Base-by-base conservation (phyloP, 2,797 vertebrate species). In the Anisognathus igniventris region DNA sequence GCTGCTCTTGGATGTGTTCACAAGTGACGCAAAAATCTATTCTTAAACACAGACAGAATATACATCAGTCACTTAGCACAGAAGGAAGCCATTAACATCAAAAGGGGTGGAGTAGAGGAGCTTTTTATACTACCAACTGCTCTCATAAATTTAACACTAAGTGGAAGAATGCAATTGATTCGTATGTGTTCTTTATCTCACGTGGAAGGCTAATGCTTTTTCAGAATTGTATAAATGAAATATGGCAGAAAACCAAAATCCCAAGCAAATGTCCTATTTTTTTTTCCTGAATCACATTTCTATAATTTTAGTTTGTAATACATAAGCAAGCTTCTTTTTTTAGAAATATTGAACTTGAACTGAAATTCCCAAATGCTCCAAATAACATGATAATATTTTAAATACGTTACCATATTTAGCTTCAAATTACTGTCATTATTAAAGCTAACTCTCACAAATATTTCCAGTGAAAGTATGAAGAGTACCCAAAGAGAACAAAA, bases 41-140 rank as follows among this genome's bases (percentile, higher is more conserved):
- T 98, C 97, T 98, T 98, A 97, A 96, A 95, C 95, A 94, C 97
- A 95, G 94, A 93, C 97, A 95, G 97, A 96, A 83, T 97, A 96
- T 97, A 96, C 97, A 95, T 98, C 97, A 97, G 96, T 98, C 97
- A 97, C 96, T 96, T 86, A 97, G 95, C 95, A 96, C 98, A 98
- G 98, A 98, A 98, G 98, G 98, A 98, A 98, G 92, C 97, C 92
- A 98, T 98, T 98, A 98, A 95, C 91, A 97, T 98, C 95, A 95
- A 92, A 96, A 96, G 97, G 95, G 96, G 96, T 92, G 93, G 91
- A 95, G 95, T 92, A 90, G 76, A 67, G 92, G 81, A 79, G 57
- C 57, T 95, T 92, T 92, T 97, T 95, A 91, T 97, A 80, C 73
- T 96, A 88, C 93, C 94, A 92, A 57, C 79, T 90, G 72, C 79